phyloP scores from a whole-genome alignment of 64 coral and sea anemone species.

The Montipora cactus region DNA sequence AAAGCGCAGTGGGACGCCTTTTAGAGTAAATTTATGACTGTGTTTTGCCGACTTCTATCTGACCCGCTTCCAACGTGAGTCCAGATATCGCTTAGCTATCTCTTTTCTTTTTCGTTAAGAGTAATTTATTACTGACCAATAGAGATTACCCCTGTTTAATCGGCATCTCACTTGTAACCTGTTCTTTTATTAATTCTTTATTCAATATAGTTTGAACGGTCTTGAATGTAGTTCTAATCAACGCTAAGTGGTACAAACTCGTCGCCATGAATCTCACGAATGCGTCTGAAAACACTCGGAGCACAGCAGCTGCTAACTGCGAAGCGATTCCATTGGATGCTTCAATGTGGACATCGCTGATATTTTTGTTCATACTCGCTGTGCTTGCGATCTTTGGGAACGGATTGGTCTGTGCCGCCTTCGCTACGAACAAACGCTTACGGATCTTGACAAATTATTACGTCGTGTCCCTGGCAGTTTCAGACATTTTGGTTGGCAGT shows the following conservation, averaged over 20 bases:
- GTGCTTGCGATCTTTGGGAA: slow-evolving; percentile 89
- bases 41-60: background rate
- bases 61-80: background rate
- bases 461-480: slow-evolving; percentile 84
- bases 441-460: slow-evolving; percentile 88
- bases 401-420: slow-evolving; percentile 77
- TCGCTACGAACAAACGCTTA: slow-evolving; percentile 83
- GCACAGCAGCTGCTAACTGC: background rate
- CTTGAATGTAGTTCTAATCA: background rate
- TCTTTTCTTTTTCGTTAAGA: background rate
- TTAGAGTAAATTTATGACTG: background rate
- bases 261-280: background rate
- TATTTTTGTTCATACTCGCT: slow-evolving; percentile 72
- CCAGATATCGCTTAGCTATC: background rate
- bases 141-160: background rate
- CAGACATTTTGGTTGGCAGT: slow-evolving; percentile 81
- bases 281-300: background rate
- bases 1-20: background rate
- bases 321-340: background rate
- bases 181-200: background rate
- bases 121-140: background rate
- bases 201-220: background rate
- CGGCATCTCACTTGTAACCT: background rate
- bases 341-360: slow-evolving; percentile 50
- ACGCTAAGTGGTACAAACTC: background rate